Evolutionary conservation across 2,797 vertebrate genomes (phyloP).

Genomic region (Peromyscus aztecus): DNA sequence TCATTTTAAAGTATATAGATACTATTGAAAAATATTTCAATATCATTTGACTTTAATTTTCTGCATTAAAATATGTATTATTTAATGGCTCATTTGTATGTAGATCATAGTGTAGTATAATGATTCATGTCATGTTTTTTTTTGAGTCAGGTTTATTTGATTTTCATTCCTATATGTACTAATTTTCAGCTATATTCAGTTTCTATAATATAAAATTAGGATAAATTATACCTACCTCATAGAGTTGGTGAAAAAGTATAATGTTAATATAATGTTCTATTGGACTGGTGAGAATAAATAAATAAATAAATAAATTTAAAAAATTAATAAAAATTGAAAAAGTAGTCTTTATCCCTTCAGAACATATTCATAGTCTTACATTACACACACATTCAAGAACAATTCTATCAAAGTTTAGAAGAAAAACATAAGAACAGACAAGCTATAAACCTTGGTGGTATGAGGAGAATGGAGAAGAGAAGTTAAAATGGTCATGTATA

Average conservation of each 20-base stretch:
- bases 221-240: neutral
- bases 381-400: neutral
- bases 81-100: neutral
- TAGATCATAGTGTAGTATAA: neutral
- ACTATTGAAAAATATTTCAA: slow-evolving; percentile 10
- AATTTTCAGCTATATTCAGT: neutral
- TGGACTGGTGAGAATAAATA: neutral
- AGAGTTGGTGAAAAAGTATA: neutral
- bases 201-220: neutral
- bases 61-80: neutral
- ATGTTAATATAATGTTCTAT: neutral
- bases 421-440: neutral
- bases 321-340: neutral
- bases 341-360: neutral
- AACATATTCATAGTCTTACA: neutral
- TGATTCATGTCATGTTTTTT: neutral
- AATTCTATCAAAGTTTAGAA: neutral
- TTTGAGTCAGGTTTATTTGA: neutral
- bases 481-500: neutral
- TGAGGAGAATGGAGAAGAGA: neutral
- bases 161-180: neutral
- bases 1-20: neutral
- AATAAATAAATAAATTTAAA: neutral
- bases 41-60: neutral
- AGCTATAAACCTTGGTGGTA: neutral